Base-by-base conservation (phyloP, 53 echinoderm and acorn worm genomes). In the Crossaster papposus region DNA sequence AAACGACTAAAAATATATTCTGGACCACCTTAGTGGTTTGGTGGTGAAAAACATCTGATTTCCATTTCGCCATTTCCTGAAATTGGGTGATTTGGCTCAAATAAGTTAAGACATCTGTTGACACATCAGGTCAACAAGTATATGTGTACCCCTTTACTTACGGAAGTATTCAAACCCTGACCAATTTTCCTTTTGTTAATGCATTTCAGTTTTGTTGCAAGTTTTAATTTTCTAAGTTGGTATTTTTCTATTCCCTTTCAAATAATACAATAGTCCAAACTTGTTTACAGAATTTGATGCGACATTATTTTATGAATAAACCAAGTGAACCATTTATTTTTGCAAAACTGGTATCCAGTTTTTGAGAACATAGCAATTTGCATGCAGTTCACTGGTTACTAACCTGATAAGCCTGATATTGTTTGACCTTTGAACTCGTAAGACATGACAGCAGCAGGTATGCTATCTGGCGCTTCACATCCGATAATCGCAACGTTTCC, bases 381-480 rank as follows among this genome's bases (percentile, higher is more conserved):
- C 28, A 33, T 74, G 75, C 30, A 30, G 33, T 74, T 14, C 15
- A 14, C 4, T 74, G 31, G 35, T 35, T 63, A 85, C 94, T 71
- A 23, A 99, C 99, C 99, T 91, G 94, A 92, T 65, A 74, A 89
- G 36, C 90, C 89, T 85, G 88, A 79, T 53, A 99, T 91, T 70
- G 88, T 89, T 79, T 84, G 83, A 78, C 96, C 94, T 72, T 99
- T 92, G 80, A 90, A 94, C 65, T 86, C 58, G 81, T 96, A 99
- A 3, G 95, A 86, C 93, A 96, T 94, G 50, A 88, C 77, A 23
- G 96, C 96, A 82, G 94, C 73, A 6, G 99, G 99, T 78, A 83
- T 24, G 72, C 99, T 99, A 9, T 99, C 95, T 23, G 99, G 99
- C 80, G 90, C 63, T 76, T 82, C 81, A 72, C 99, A 99, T 37